Conservation (phyloP, 2,797 vertebrate genomes). For the Scarus forsteni region DNA sequence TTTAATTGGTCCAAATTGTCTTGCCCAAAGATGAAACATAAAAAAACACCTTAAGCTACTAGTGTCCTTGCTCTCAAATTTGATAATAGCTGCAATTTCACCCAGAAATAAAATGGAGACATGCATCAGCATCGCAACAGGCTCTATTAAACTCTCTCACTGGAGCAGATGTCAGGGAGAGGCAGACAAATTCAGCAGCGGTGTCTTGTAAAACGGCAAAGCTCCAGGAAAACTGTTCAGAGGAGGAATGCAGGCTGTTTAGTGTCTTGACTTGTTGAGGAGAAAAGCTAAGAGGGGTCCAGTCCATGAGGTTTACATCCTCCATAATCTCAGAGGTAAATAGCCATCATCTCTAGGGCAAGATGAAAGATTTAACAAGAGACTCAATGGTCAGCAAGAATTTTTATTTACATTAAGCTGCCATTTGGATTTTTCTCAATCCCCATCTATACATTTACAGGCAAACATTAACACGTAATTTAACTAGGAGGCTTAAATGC, state of each 20-base stretch:
- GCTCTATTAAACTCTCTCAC: not conserved
- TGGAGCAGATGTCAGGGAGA: not conserved
- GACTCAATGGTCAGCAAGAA: not conserved
- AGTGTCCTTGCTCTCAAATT: not conserved
- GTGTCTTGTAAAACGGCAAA: conserved; percentile 37
- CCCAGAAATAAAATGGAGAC: not conserved
- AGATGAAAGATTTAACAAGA: not conserved
- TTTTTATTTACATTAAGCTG: not conserved
- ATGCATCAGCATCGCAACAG: not conserved
- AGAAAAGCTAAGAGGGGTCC: conserved; percentile 31
- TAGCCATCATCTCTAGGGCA: conserved; percentile 2
- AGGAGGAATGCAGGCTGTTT: conserved; percentile 68
- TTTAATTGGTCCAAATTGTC: too few species aligned
- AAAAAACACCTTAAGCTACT: conserved; percentile 11
- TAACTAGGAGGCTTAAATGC: not conserved
- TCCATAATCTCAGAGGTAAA: conserved; percentile 12
- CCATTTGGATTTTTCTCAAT: not conserved
- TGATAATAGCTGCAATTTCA: not conserved
- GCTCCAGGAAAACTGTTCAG: conserved; percentile 47
- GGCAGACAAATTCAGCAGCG: conserved; percentile 20
- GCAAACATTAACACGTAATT: too few species aligned
- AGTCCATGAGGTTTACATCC: conserved; percentile 23
- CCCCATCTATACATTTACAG: not conserved
- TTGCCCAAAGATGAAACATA: not conserved
- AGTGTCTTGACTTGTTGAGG: conserved; percentile 65